These are phyloP conservation scores for Tipula helvola DNA, from an alignment of 2,888 invertebrate species.

Conservation along the genomic window DNA sequence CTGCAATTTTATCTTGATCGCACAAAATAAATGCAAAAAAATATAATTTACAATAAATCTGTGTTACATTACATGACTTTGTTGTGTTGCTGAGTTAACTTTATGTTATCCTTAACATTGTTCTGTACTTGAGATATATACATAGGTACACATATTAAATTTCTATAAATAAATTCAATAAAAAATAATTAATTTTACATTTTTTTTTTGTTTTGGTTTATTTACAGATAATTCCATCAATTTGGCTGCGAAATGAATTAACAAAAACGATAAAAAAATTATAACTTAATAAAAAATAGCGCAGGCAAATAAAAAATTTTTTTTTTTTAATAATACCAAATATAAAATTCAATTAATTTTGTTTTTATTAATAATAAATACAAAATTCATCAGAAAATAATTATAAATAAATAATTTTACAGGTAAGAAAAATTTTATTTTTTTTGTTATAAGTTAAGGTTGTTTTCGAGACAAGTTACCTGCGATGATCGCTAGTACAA, in stretches of 20 bases:
- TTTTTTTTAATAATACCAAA: not conserved
- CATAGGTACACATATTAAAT: not conserved
- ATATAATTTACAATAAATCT: not conserved
- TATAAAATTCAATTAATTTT: not conserved
- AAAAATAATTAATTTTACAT: not conserved
- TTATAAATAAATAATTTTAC: not conserved
- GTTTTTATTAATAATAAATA: not conserved
- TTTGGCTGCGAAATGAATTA: not conserved
- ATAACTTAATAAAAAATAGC: not conserved
- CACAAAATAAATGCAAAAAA: not conserved
- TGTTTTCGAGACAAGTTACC: not conserved
- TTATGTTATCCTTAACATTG: not conserved
- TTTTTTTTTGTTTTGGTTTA: not conserved
- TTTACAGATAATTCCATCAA: not conserved
- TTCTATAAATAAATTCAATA: not conserved
- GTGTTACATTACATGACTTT: constrained; percentile 4
- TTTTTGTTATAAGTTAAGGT: not conserved
- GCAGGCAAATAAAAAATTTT: not conserved
- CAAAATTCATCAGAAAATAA: not conserved
- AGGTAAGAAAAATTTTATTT: not conserved
- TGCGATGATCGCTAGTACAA: not conserved
- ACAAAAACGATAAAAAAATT: not conserved
- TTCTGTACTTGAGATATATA: not conserved
- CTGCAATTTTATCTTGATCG: not conserved
- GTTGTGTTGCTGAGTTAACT: not conserved